Base-by-base conservation (phyloP, 2,888 invertebrate species). In the Crepidodera aurea region DNA sequence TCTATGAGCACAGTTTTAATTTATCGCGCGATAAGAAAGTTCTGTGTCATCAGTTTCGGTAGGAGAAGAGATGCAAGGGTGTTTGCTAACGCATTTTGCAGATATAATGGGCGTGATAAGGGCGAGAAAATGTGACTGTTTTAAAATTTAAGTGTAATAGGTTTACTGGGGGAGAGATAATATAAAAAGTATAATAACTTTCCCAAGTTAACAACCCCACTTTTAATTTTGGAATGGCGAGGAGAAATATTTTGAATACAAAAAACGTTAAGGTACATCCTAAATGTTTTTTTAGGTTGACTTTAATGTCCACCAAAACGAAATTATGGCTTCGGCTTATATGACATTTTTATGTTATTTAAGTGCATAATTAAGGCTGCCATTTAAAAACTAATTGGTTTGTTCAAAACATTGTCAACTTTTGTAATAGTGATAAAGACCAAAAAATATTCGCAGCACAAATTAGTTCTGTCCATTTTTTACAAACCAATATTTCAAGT, bases 71-170 rank as follows among this genome's bases (percentile, higher is more conserved):
- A 71, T 72, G 73, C 77, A 71, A 69, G 73, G 74, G 74, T 77
- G 75, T 77, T 77, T 75, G 77, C 74, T 54, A 75, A 76, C 77
- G 77, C 77, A 77, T 77, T 78, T 73, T 70, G 64, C 66, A 74
- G 80, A 81, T 79, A 74, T 77, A 81, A 80, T 78, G 76, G 76
- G 69, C 54, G 62, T 66, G 80, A 80, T 80, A 80, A 76, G 75
- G 72, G 70, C 71, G 75, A 78, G 77, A 78, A 80, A 80, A 79
- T 80, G 80, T 79, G 79, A 78, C 78, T 77, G 80, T 81, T 80
- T 79, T 79, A 79, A 81, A 81, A 79, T 80, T 79, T 79, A 79
- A 80, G 79, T 78, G 77, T 78, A 79, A 79, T 79, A 78, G 80
- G 78, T 79, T 78, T 75, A 77, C 78, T 75, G 77, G 73, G 74